Evolutionary conservation across 2,888 invertebrate species (phyloP).

Genomic region (Calameuta pallipes): DNA sequence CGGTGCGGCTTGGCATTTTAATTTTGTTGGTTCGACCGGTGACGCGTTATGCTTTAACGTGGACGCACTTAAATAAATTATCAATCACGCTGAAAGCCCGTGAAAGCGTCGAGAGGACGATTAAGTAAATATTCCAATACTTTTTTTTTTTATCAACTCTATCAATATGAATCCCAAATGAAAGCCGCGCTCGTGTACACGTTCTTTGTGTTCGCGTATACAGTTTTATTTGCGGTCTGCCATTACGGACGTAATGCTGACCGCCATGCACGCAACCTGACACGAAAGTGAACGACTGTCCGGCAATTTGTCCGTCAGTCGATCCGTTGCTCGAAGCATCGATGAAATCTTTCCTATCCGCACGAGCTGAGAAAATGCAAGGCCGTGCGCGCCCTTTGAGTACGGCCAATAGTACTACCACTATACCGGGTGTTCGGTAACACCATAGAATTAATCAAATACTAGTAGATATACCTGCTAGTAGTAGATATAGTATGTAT

Average conservation of each 20-base stretch:
- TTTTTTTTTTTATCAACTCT: conserved; percentile 22
- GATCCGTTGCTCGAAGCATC: neutral
- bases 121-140: conserved; percentile 44
- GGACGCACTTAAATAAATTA: conserved; percentile 56
- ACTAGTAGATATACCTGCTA: neutral
- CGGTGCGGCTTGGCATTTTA: conserved; percentile 31
- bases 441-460: neutral
- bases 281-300: neutral
- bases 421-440: neutral
- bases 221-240: neutral
- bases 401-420: neutral
- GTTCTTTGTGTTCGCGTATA: neutral
- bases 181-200: neutral
- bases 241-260: neutral
- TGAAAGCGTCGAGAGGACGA: conserved; percentile 34
- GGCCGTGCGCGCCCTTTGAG: neutral
- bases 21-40: conserved; percentile 40
- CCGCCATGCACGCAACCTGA: neutral
- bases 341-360: conserved; percentile 13
- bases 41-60: conserved; percentile 45
- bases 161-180: conserved; percentile 18
- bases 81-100: conserved; percentile 53
- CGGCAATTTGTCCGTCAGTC: neutral
- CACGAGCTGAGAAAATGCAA: conserved; percentile 14
- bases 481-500: no score